Evolutionary conservation across 2,113 vertebrate genomes (phyloP).

Genomic region (Rhabdornis inornatus): DNA sequence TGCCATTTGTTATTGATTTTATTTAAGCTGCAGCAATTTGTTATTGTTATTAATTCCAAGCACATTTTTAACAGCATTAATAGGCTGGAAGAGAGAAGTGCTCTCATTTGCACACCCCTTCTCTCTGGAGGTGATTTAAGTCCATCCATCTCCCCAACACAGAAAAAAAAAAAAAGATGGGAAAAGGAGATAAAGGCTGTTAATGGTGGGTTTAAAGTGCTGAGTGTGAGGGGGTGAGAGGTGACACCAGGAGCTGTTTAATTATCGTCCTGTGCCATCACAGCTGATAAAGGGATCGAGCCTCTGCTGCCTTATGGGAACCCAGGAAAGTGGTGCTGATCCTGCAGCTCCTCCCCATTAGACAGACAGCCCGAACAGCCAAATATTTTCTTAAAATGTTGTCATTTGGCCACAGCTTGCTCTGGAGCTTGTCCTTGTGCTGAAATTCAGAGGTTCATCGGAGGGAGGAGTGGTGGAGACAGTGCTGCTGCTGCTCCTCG

Average conservation of each 20-base stretch:
- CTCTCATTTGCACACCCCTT: background rate
- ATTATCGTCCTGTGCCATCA: background rate
- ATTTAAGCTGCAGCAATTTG: background rate
- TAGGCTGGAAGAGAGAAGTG: background rate
- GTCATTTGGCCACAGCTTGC: background rate
- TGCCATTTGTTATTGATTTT: background rate
- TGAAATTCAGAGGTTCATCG: background rate
- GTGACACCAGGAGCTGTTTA: background rate
- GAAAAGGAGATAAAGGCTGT: background rate
- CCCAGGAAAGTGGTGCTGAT: background rate
- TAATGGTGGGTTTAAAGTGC: background rate
- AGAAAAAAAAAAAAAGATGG: background rate
- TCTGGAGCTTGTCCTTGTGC: background rate
- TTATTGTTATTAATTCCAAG: constrained; percentile 11
- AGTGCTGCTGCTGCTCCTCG: accelerated
- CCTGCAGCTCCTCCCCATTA: background rate
- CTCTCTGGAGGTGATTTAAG: background rate
- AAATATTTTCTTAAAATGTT: background rate
- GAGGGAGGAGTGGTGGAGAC: background rate
- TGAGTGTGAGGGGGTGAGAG: background rate
- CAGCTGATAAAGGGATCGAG: accelerated
- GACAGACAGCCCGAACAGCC: background rate
- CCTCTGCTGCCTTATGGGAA: background rate
- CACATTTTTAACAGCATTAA: background rate
- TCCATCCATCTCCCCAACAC: background rate